Conservation (phyloP, 2,888 invertebrate species). For the Drosophila histrio region DNA sequence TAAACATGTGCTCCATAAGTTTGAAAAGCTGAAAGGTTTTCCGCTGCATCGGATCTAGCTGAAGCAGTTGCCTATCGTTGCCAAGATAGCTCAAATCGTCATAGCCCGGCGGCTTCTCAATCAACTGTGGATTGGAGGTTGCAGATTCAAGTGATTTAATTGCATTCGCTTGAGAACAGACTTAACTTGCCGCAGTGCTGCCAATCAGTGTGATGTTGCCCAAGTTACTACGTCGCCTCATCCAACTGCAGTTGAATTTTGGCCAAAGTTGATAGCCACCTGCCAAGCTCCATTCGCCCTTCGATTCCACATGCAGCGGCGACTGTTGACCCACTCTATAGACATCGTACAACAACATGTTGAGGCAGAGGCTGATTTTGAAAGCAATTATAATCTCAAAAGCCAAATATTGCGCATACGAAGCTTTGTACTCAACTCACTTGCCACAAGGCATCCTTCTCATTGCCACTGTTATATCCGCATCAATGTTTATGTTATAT, state of each 20-base stretch:
- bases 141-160: background rate
- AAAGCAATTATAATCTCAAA: constrained; percentile 7
- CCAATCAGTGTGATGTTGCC: constrained; percentile 58
- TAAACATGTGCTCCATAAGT: constrained; percentile 65
- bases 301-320: constrained; percentile 56
- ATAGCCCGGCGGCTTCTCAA: constrained; percentile 62
- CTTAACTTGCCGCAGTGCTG: constrained; percentile 58
- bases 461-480: constrained; percentile 79
- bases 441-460: constrained; percentile 11
- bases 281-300: constrained; percentile 72
- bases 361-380: constrained; percentile 16
- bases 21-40: constrained; percentile 76
- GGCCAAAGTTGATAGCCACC: constrained; percentile 55
- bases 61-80: constrained; percentile 57
- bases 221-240: constrained; percentile 73
- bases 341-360: constrained; percentile 73
- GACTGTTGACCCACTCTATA: constrained; percentile 65
- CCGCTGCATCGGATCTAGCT: constrained; percentile 81
- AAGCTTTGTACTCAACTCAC: constrained; percentile 31
- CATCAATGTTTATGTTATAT: constrained; percentile 72
- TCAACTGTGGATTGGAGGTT: constrained; percentile 43
- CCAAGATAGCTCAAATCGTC: constrained; percentile 52
- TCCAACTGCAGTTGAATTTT: constrained; percentile 50
- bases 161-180: background rate
- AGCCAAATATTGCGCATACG: constrained; percentile 1